Base-by-base conservation (phyloP, 1,140 invertebrate species). In the Dolichoris vasculosae region DNA sequence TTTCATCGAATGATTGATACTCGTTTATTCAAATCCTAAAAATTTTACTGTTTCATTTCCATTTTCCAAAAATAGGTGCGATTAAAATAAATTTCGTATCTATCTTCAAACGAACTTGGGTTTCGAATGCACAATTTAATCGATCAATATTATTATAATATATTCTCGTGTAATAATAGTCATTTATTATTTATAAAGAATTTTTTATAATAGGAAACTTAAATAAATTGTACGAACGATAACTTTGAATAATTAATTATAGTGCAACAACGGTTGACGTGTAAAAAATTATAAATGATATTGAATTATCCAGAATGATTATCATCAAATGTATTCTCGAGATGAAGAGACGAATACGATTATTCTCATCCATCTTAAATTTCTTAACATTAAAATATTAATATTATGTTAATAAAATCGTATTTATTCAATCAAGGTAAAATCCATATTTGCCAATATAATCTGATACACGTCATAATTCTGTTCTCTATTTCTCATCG, bases 241-340 rank as follows among this genome's bases (percentile, higher is more conserved):
- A 43, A 40, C 11, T 26, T 40, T 43, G 7, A 32, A 43, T 43
- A 38, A 69, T n/a, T 67, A 67, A 69, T 69, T 38, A 38, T 69
- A 35, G 17, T 23, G 8, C n/a, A 2, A 4, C 13, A 69, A 4
- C 13, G 40, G 15, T 67, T 35, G 30, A 67, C 30, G 11, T 71
- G 43, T 26, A 71, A 73, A 26, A 1, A 69, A 38, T 43, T n/a
- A 2, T n/a, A 43, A n/a, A 30, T 26, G 38, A 11, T 32, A 43
- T n/a, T 73, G 1, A 73, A 73, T 73, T 73, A 73, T 73, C 43
- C 43, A 73, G 4, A 40, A 73, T 23, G n/a, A 73, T 43, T n/a
- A 73, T n/a, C 43, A n/a, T 38, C 1, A n/a, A 73, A n/a, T 43
- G 0, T 43, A 32, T 73, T 73, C 6, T 43, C 32, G 40, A 23